Evolutionary conservation across 2,797 vertebrate species (phyloP).

Genomic region (Rousettus madagascariensis): DNA sequence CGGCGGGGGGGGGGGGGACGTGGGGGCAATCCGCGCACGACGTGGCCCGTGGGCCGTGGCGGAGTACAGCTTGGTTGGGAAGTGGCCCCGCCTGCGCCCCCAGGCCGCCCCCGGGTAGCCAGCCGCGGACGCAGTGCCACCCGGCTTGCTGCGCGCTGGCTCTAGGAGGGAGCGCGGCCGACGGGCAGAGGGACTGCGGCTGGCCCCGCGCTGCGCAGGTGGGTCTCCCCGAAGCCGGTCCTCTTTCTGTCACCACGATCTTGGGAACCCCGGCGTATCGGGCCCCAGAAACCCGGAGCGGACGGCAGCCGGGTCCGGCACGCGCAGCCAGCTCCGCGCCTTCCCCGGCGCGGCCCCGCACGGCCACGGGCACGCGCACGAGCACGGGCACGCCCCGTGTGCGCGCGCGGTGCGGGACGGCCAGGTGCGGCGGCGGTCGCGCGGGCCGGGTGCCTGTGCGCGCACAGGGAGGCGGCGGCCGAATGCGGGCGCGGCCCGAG

Average conservation of each 20-base stretch:
- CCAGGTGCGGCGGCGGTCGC: background rate
- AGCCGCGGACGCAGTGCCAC: background rate
- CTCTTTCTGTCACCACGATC: too few relatives aligned
- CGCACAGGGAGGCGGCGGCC: too few relatives aligned
- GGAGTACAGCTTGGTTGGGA: background rate
- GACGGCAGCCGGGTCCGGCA: background rate
- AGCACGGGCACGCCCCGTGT: background rate
- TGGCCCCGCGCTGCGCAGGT: background rate
- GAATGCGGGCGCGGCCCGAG: background rate
- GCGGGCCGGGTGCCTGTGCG: too few relatives aligned
- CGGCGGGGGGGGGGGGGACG: rapidly evolving
- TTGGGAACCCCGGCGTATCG: background rate
- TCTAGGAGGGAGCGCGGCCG: background rate
- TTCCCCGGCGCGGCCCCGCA: background rate
- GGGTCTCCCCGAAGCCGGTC: background rate
- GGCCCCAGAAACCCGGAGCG: rapidly evolving
- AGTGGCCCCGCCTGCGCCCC: background rate
- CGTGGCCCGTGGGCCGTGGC: background rate
- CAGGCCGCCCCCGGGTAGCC: background rate
- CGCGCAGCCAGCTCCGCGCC: background rate
- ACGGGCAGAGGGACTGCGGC: background rate
- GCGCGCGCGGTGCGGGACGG: background rate
- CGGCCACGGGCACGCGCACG: background rate
- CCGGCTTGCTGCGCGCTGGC: background rate
- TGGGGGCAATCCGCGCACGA: background rate